Conservation (phyloP, 1,140 invertebrate species). For the Atta cephalotes region DNA sequence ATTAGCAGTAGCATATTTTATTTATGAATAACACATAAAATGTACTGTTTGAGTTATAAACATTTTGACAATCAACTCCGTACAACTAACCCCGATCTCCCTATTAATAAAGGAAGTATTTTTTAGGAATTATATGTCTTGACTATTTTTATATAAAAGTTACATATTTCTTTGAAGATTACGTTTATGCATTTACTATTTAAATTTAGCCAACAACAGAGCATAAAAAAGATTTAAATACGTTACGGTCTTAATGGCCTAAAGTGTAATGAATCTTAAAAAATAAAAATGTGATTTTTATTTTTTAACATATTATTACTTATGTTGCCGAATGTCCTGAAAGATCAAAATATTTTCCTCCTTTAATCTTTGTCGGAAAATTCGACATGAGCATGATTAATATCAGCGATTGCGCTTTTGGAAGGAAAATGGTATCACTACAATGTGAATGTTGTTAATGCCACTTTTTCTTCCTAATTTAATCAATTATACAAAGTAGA, state of each 20-base stretch:
- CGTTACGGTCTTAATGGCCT: slow-evolving; percentile 71
- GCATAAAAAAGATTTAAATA: slow-evolving; percentile 73
- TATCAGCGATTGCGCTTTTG: not conserved
- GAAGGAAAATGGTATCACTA: slow-evolving; percentile 9
- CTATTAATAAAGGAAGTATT: not conserved
- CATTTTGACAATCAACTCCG: too few species aligned
- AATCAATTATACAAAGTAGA: not conserved
- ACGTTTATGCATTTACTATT: slow-evolving; percentile 18
- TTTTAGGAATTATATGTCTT: not conserved
- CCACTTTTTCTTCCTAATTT: slow-evolving; percentile 7
- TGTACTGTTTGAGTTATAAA: too few species aligned
- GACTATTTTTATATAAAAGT: not conserved
- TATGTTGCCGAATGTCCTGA: slow-evolving; percentile 38
- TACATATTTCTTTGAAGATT: not conserved
- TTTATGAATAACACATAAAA: too few species aligned
- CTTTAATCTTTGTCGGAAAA: slow-evolving; percentile 17
- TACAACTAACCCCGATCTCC: too few species aligned
- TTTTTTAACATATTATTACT: slow-evolving; percentile 14
- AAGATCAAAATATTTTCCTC: slow-evolving; percentile 39
- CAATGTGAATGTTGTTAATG: slow-evolving; percentile 15
- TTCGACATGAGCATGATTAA: slow-evolving; percentile 27
- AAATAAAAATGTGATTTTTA: not conserved
- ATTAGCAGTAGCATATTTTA: too few species aligned
- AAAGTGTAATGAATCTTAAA: not conserved
- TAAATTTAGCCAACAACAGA: slow-evolving; percentile 56